Evolutionary conservation across 2,888 invertebrate species (phyloP), one percentile per base, ranked within the genome.

Genomic region (Barypeithes pellucidus): DNA sequence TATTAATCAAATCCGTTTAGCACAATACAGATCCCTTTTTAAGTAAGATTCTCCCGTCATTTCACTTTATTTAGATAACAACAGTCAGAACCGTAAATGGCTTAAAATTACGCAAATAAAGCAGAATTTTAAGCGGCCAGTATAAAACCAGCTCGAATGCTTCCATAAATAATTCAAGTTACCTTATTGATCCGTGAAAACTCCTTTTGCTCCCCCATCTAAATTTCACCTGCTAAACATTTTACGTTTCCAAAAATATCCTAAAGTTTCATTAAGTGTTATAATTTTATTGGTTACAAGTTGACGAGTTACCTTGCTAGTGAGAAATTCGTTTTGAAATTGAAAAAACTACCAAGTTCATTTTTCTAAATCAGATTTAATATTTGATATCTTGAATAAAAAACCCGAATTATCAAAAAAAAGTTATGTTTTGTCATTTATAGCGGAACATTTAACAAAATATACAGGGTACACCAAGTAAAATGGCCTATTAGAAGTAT

Each of bases 131-230:
- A 80, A 80, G 81, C 79, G 79, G 80, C 79, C 79, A 79, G 82
- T 81, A 84, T 82, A 82, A 83, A 81, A 82, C 82, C 81, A 83
- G 81, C 83, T 83, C 84, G 83, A 83, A 83, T 83, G 84, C 83
- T 84, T 84, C 84, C 84, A 83, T 85, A 85, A 84, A 85, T 85
- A 84, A 85, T 85, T 85, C 85, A 85, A 84, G 83, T 84, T 84
- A 82, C 82, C 80, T 84, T 85, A 85, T 85, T 83, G 85, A 85
- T 85, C 85, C 84, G 79, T 78, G 82, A 81, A 54, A 70, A 70
- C 82, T 83, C 82, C 83, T 83, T 82, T 80, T 80, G 14, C 83
- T 82, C 80, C 82, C 82, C 80, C 81, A 43, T 57, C 57, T 70
- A 57, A 70, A 70, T 65, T 70, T 65, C 43, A 59, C 41, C 70